Conservation (phyloP, 2,797 vertebrate species). For the Carapus acus region DNA sequence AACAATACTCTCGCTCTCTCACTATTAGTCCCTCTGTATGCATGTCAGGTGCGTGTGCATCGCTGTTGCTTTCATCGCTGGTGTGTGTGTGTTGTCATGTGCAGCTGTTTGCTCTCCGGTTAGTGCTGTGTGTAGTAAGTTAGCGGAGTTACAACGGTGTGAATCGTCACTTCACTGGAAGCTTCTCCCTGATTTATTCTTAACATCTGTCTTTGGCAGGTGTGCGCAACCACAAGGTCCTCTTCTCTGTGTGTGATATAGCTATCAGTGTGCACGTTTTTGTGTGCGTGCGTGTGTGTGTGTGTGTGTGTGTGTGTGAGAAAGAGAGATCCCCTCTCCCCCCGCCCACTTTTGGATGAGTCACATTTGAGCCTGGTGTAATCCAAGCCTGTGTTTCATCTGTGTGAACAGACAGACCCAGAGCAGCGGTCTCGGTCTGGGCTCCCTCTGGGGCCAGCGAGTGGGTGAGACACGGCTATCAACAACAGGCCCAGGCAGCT, state of each 20-base stretch:
- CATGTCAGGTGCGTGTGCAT: slow-evolving; percentile 58
- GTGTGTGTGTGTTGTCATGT: slow-evolving; percentile 64
- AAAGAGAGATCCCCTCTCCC: slow-evolving; percentile 48
- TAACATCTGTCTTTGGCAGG: slow-evolving; percentile 78
- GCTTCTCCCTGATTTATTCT: slow-evolving; percentile 67
- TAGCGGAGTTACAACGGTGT: slow-evolving; percentile 52
- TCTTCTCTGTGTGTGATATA: slow-evolving; percentile 62
- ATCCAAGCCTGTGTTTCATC: slow-evolving; percentile 67
- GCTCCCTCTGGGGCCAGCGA: slow-evolving; percentile 62
- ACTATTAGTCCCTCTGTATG: slow-evolving; percentile 38
- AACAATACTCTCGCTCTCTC: slow-evolving; percentile 22
- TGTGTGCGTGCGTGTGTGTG: slow-evolving; percentile 36
- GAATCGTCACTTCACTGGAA: slow-evolving; percentile 52
- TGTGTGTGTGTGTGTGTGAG: slow-evolving; percentile 45
- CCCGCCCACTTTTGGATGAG: slow-evolving; percentile 51
- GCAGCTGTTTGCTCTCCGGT: slow-evolving; percentile 69
- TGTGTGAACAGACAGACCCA: slow-evolving; percentile 66
- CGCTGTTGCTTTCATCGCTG: slow-evolving; percentile 60
- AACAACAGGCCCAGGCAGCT: slow-evolving; percentile 62
- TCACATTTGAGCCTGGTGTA: slow-evolving; percentile 67
- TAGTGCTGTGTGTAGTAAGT: slow-evolving; percentile 53
- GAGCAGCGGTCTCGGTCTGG: slow-evolving; percentile 60
- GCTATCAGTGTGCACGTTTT: slow-evolving; percentile 46
- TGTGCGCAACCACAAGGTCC: slow-evolving; percentile 69
- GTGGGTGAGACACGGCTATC: slow-evolving; percentile 65